These are phyloP conservation scores for Cyclargus thomasi DNA, from an alignment of 1,140 invertebrate genomes.

Conservation along the genomic window DNA sequence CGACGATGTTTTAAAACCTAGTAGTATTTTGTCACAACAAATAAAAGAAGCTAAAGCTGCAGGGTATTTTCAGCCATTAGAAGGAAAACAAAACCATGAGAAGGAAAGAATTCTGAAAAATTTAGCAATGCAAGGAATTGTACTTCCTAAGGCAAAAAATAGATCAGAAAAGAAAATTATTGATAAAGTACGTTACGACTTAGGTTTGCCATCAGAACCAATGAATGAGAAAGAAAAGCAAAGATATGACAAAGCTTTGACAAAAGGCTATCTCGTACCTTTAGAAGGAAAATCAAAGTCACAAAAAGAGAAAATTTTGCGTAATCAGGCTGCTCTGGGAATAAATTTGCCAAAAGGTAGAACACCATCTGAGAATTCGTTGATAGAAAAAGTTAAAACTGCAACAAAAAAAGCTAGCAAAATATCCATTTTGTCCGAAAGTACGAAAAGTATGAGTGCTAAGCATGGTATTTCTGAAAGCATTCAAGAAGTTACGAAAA, in stretches of 20 bases:
- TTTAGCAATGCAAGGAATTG: conserved; percentile 26
- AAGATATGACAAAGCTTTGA: conserved; percentile 23
- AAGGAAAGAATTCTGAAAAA: conserved; percentile 38
- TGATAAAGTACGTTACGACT: conserved; percentile 29
- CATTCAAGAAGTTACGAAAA: conserved; percentile 45
- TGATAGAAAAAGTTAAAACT: conserved; percentile 26
- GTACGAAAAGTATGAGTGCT: conserved; percentile 24
- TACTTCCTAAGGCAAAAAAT: conserved; percentile 34
- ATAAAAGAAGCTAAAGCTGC: conserved; percentile 29
- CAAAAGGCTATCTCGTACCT: conserved; percentile 19
- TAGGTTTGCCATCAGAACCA: conserved; percentile 17
- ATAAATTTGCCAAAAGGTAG: conserved; percentile 23
- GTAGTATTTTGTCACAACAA: conserved; percentile 18
- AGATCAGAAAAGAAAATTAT: conserved; percentile 33
- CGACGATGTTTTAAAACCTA: conserved; percentile 2
- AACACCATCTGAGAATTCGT: conserved; percentile 25
- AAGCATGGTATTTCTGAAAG: conserved; percentile 40
- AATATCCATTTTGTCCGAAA: conserved; percentile 33
- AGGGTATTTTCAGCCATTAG: conserved; percentile 33
- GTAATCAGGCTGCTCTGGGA: conserved; percentile 25
- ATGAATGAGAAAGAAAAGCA: conserved; percentile 17
- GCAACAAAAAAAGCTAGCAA: conserved; percentile 24
- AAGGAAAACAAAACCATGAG: conserved; percentile 32
- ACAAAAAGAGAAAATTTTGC: conserved; percentile 23
- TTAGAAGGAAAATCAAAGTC: conserved; percentile 20